Evolutionary conservation across 2,113 vertebrate species (phyloP), one percentile per base, ranked within the genome.

Genomic region (Pica pica): DNA sequence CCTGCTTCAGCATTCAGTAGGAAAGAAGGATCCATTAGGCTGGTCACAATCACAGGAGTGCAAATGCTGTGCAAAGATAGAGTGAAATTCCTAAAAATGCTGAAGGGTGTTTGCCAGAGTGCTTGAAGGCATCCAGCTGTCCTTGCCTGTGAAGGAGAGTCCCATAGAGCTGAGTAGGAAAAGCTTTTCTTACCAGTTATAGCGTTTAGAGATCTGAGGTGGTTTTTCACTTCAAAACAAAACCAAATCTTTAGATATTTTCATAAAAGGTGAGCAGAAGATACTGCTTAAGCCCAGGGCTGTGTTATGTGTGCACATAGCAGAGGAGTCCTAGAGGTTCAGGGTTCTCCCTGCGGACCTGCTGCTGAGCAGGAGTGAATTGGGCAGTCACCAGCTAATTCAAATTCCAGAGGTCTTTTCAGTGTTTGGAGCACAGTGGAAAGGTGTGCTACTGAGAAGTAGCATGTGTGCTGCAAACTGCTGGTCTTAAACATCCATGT

Each of bases 281-380:
- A 0, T 55, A 5, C 16, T 65, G 26, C 30, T 44, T 24, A 22
- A 64, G 60, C n/a, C 16, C 19, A 35, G 19, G 23, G 27, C 44
- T 81, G 49, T 76, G 46, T 61, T 76, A 6, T 6, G 12, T 4
- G 3, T 1, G 2, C 11, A 2, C 5, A 15, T 18, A 9, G 11
- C 19, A 30, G 64, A 50, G 69, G 12, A 33, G 18, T 56, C 30
- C 20, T 39, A 2, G 55, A 52, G n/a, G 37, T 49, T 61, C 11
- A n/a, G 71, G 2, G 2, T 18, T 70, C 30, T 80, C 37, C 26
- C 22, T 7, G 15, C 56, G 67, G 35, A n/a, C 9, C 23, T 73
- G 55, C 15, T 80, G 53, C 1, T 2, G 41, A 60, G 67, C 73
- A 44, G 69, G n/a, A 57, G 26, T 22, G 57, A 24, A 12, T n/a